Percentiles rank a stretch among this genome's conserved stretches.
Evolutionary conservation across 1,140 invertebrate species (phyloP).

Genomic region (Hestina assimilis): DNA sequence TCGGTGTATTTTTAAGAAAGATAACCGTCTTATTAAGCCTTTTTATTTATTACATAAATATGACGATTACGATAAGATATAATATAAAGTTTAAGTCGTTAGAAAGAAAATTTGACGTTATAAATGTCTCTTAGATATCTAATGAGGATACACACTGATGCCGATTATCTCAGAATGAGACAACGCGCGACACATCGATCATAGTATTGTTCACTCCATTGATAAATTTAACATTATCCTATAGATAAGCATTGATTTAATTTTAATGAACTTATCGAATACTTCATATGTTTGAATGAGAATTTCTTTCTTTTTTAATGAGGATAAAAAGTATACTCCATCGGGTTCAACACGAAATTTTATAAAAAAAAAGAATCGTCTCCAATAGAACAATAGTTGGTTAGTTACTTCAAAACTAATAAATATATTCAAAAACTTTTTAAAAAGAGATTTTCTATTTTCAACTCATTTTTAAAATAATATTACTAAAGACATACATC

Average conservation of each 20-base stretch:
- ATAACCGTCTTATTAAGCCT: background rate
- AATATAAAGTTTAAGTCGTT: constrained; percentile 1
- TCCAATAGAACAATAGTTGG: no score
- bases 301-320: no score
- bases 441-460: no score
- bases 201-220: constrained; percentile 67
- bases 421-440: no score
- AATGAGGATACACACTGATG: constrained; percentile 42
- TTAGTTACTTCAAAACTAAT: no score
- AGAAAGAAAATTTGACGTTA: constrained; percentile 28
- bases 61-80: background rate
- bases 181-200: constrained; percentile 56
- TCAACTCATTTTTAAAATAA: no score
- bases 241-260: constrained; percentile 37
- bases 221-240: constrained; percentile 57
- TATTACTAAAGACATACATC: no score
- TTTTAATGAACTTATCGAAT: constrained; percentile 32
- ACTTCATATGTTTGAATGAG: no score
- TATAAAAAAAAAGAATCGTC: no score
- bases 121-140: constrained; percentile 57
- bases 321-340: no score
- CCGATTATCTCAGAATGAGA: constrained; percentile 30
- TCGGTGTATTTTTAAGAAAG: background rate
- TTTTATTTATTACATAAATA: no score
- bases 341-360: background rate